Evolutionary conservation across 1,140 invertebrate genomes (phyloP), one percentile per base, ranked within the genome.

Genomic region (Penaeus japonicus): DNA sequence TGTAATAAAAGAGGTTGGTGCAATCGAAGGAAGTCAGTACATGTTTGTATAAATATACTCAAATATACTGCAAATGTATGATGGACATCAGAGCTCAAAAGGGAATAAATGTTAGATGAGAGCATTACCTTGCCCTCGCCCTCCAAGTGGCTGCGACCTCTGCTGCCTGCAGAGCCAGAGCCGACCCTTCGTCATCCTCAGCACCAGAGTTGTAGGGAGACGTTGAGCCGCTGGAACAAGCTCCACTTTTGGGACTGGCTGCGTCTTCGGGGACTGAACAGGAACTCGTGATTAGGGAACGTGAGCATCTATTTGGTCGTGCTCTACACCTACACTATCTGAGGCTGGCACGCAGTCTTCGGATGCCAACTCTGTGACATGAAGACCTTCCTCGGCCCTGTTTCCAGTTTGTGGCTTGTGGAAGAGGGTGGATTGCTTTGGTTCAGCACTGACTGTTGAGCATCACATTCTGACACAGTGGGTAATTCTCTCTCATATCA

Each of bases 131-230:
- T 0, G 96, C 95, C 73, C 97, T 93, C 18, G 96, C 95, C 92
- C 97, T 95, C 92, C 96, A 96, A 57, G 95, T 93, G 70, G 95
- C 96, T 0, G 96, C 96, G 39, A 96, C 94, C 93, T 97, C 96
- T 20, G 96, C 96, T 17, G 96, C 96, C 91, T 97, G 96, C 91
- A 97, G 94, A 0, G 97, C 97, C 30, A 97, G 92, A 0, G 96
- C 96, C 83, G 97, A 97, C 92, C 98, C 97, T 91, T 97, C 96
- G 91, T 98, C 96, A 92, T 97, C 97, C 82, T 96, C 96, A 91
- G 96, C 96, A 90, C 96, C 96, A 59, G 96, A 97, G 87, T 96
- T 95, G 91, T 96, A 96, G 82, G 96, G 96, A 75, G 95, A 96
- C 2, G 95, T 95, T 75, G 95, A 95, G 91, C 93, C 94, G 80